Conservation (phyloP, 1,140 invertebrate genomes). For the Chrysopa pallens region DNA sequence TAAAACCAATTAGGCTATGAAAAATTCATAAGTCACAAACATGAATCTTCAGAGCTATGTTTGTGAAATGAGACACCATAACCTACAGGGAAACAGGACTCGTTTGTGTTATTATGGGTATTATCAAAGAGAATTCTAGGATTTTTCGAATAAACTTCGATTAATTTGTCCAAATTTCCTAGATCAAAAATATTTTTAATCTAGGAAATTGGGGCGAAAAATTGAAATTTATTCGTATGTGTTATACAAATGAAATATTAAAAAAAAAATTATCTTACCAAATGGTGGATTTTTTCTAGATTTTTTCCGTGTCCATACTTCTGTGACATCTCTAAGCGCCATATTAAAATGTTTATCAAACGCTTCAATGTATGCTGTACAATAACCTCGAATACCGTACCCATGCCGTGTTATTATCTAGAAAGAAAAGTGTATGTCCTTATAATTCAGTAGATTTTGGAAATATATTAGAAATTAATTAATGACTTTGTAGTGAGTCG, state of each 20-base stretch:
- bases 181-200: not conserved
- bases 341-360: constrained; percentile 96
- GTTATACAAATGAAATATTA: not conserved
- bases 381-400: constrained; percentile 49
- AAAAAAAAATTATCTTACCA: constrained; percentile 21
- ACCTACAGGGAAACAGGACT: too few species aligned
- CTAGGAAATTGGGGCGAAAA: not conserved
- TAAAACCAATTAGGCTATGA: too few species aligned
- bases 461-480: too few species aligned
- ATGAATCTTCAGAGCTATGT: too few species aligned
- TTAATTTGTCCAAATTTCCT: constrained; percentile 1
- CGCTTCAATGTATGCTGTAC: constrained; percentile 62
- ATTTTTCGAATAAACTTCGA: not conserved
- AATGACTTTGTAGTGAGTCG: too few species aligned
- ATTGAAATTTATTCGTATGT: not conserved
- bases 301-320: constrained; percentile 58
- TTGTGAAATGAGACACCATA: too few species aligned
- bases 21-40: too few species aligned
- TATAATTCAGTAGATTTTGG: too few species aligned
- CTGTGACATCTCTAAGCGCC: constrained; percentile 68
- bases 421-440: constrained; percentile 14
- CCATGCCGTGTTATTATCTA: constrained; percentile 47
- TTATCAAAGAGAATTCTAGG: not conserved
- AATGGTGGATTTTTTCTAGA: constrained; percentile 37
- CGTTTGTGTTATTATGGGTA: too few species aligned